These are phyloP conservation scores for Amphilophus citrinellus DNA, from an alignment of 2,113 vertebrate genomes.

Conservation along the genomic window DNA sequence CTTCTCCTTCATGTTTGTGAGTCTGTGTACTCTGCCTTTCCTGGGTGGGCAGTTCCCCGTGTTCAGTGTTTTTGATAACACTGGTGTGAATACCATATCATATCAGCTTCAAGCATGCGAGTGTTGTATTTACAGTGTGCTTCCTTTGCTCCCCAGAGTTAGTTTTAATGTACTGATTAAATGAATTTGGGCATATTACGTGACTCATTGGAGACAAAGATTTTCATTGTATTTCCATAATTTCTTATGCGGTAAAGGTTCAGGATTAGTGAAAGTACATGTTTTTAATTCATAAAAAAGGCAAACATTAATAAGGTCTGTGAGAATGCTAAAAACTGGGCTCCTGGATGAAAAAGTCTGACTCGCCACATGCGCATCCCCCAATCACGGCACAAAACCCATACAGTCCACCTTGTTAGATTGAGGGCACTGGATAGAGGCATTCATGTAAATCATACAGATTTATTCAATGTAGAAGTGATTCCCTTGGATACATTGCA, in stretches of 20 bases:
- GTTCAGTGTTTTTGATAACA: neutral
- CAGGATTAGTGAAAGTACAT: neutral
- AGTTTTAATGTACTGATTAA: neutral
- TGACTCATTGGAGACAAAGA: neutral
- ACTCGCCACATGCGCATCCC: neutral
- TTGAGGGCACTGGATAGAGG: neutral
- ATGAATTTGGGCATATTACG: neutral
- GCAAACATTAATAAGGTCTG: neutral
- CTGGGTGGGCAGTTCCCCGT: neutral
- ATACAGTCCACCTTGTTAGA: neutral
- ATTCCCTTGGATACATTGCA: neutral
- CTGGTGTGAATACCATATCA: neutral
- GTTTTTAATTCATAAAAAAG: neutral
- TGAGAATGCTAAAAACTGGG: neutral
- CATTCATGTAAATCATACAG: neutral
- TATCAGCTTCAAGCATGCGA: neutral
- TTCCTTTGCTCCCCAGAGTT: neutral
- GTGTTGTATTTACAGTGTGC: neutral
- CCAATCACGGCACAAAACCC: neutral
- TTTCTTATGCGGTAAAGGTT: neutral
- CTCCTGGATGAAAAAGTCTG: neutral
- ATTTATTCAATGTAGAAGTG: neutral
- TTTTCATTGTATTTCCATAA: neutral
- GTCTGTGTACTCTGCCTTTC: neutral
- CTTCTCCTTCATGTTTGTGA: neutral